Percentiles rank a stretch among this genome's conserved stretches.
Conservation (phyloP, 2,888 invertebrate genomes). For the Gastracanthus pulcherrimus region DNA sequence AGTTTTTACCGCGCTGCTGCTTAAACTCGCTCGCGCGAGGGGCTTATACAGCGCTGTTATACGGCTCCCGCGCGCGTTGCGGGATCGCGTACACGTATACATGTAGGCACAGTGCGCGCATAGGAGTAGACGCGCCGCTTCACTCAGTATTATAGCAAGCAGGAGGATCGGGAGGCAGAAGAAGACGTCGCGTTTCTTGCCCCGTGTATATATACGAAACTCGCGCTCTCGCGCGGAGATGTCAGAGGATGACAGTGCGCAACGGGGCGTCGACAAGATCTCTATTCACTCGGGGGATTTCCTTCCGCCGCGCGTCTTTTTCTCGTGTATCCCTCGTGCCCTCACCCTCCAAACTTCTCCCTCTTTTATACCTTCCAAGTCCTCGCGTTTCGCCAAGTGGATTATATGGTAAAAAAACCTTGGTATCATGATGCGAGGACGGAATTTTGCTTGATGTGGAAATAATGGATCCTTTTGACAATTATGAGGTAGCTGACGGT, state of each 20-base stretch:
- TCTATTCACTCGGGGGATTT: conserved; percentile 48
- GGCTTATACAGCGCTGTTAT: neutral
- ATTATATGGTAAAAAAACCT: conserved; percentile 23
- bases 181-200: conserved; percentile 32
- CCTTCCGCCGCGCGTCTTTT: conserved; percentile 37
- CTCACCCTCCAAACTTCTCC: neutral
- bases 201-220: neutral
- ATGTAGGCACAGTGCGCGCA: neutral
- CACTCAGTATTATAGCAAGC: no score
- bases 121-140: no score
- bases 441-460: neutral
- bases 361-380: conserved; percentile 19
- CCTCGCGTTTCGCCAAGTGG: conserved; percentile 7
- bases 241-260: conserved; percentile 42
- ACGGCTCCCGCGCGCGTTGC: neutral
- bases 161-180: neutral
- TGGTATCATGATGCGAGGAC: neutral
- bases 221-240: conserved; percentile 2
- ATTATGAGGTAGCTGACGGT: no score
- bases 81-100: neutral
- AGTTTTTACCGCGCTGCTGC: conserved; percentile 34
- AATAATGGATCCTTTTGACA: no score
- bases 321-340: conserved; percentile 39
- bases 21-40: neutral
- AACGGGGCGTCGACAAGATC: conserved; percentile 47